Base-by-base conservation (phyloP, 2,113 vertebrate species). In the Mobula hypostoma region DNA sequence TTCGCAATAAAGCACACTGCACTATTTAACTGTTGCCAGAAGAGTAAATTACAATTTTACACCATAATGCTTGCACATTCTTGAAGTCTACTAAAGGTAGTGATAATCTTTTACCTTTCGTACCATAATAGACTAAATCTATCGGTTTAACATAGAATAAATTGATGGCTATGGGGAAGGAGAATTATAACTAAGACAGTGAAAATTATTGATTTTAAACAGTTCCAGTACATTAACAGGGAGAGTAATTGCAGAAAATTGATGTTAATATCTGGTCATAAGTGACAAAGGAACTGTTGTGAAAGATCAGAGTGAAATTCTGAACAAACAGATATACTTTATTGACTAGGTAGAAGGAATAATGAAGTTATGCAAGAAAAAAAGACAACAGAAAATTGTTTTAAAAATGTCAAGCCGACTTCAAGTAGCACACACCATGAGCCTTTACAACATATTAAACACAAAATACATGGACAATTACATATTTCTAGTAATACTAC, bases 281-380 rank as follows among this genome's bases (percentile, higher is more conserved):
- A 95, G 96, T 96, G 95, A 95, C 95, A 96, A 95, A 96, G 95
- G 95, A 96, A 95, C 95, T 95, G 94, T 95, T 94, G 95, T 94
- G 94, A 95, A 87, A 95, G 95, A 96, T 96, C 94, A 95, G 95
- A 95, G 95, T 94, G 40, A 48, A 12, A 93, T 56, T 70, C 72
- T 36, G 91, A 7, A 93, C 48, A 74, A 74, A 93, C 21, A 93
- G 21, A 70, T 74, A 74, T 2, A 74, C 36, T 74, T 74, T 68
- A 74, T 17, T 74, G 68, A 74, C 21, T 11, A 70, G 66, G 88
- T 70, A 92, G 66, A 72, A 3, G 14, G 91, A 29, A 1, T 93
- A 29, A 74, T 93, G 36, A 74, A 93, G 68, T 93, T 56, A 48
- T 48, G 91, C 68, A 74, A 27, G 91, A 48, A 93, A 68, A 48